Conservation (phyloP, 2,113 vertebrate genomes). For the Crotalus tigris region DNA sequence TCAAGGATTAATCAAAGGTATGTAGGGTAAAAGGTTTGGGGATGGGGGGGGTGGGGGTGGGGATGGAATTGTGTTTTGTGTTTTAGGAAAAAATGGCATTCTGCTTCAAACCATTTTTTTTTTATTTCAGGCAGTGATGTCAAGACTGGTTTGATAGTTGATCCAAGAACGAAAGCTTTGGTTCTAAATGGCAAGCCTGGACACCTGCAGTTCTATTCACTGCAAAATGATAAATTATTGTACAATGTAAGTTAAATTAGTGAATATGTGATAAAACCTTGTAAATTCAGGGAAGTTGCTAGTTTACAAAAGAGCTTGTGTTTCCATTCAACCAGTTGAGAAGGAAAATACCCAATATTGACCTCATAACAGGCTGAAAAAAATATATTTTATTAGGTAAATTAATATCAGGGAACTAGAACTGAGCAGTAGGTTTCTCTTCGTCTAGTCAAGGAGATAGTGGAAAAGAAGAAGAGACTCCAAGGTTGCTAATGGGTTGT, state of each 20-base stretch:
- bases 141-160: conserved; percentile 82
- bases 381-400: not conserved
- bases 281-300: not conserved
- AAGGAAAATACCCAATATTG: not conserved
- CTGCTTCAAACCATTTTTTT: conserved; percentile 3
- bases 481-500: not conserved
- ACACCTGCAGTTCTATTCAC: conserved; percentile 95
- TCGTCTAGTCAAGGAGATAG: not conserved
- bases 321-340: not conserved
- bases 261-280: not conserved
- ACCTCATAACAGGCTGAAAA: not conserved
- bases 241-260: conserved; percentile 82
- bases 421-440: not conserved
- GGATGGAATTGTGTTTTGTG: not conserved
- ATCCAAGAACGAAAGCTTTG: conserved; percentile 88
- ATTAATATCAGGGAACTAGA: no score
- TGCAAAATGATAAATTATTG: conserved; percentile 87
- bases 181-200: conserved; percentile 95
- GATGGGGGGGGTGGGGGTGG: not conserved
- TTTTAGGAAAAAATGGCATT: not conserved
- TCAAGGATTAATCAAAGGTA: conserved; percentile 94
- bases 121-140: conserved; percentile 72
- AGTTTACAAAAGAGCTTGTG: not conserved
- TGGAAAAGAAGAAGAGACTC: no score
- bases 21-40: conserved; percentile 2